A percentile compares a stretch with the other conserved stretches of the same genome.
phyloP scores from a whole-genome alignment of 2,888 invertebrate genomes.

The Tetropium fuscum region DNA sequence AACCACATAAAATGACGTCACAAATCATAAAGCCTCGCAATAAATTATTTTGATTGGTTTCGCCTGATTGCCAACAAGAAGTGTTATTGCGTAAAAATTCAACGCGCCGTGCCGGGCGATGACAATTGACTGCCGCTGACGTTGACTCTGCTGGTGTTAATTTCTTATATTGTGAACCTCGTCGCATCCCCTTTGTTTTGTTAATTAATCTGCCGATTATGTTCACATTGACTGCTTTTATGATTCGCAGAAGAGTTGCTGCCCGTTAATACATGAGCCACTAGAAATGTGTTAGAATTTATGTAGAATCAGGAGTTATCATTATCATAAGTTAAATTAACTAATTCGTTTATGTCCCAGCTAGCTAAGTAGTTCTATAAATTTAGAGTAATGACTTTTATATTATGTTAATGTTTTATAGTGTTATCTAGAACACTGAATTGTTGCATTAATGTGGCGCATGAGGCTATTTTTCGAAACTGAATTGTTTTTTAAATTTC shows the following conservation, averaged over 20 bases:
- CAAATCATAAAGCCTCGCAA: constrained; percentile 59
- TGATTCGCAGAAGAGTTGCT: neutral
- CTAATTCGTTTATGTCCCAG: neutral
- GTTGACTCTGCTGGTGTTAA: constrained; percentile 15
- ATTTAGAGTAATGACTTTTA: too few relatives aligned
- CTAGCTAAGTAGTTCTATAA: too few relatives aligned
- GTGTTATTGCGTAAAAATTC: constrained; percentile 47
- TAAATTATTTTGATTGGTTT: constrained; percentile 62
- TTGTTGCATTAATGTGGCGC: too few relatives aligned
- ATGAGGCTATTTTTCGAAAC: too few relatives aligned
- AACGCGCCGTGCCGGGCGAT: constrained; percentile 30
- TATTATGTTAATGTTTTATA: too few relatives aligned
- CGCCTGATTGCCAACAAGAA: constrained; percentile 58
- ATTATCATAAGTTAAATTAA: too few relatives aligned
- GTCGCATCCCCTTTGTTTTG: constrained; percentile 13
- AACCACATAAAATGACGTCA: constrained; percentile 60
- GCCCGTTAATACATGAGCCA: constrained; percentile 8
- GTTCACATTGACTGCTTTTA: constrained; percentile 19
- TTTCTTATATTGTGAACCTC: constrained; percentile 10
- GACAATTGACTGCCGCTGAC: constrained; percentile 34
- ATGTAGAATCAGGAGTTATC: neutral
- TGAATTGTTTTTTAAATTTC: too few relatives aligned
- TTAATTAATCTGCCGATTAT: constrained; percentile 22
- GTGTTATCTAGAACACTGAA: too few relatives aligned
- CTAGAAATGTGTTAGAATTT: constrained; percentile 1